Conservation (phyloP, 2,113 vertebrate species). For the Atlantisia rogersi region DNA sequence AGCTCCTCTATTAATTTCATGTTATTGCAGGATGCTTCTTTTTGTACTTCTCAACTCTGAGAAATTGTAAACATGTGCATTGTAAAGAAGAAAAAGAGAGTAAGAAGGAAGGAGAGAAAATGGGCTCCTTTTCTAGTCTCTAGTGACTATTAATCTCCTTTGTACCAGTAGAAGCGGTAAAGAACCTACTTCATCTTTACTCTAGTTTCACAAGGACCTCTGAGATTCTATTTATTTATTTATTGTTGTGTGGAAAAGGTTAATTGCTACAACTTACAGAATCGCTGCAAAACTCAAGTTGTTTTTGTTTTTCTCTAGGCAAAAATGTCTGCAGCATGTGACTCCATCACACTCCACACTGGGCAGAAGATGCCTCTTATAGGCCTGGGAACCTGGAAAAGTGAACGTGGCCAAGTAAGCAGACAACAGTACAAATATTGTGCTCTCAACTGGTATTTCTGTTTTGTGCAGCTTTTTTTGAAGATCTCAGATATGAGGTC, state of each 20-base stretch:
- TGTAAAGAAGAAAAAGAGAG: neutral
- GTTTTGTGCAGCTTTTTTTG: neutral
- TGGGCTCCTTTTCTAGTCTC: neutral
- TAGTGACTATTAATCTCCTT: neutral
- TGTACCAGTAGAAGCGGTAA: neutral
- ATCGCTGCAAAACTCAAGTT: neutral
- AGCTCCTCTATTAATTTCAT: neutral
- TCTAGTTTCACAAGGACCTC: neutral
- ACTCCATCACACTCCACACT: constrained; percentile 82
- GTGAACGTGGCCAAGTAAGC: constrained; percentile 89
- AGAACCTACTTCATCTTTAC: neutral
- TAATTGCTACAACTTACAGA: neutral
- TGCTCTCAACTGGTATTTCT: neutral
- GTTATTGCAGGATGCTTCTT: neutral
- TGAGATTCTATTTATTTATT: neutral
- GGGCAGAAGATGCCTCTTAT: constrained; percentile 94
- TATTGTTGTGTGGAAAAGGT: neutral
- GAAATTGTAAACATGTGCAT: neutral
- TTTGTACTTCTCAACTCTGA: neutral
- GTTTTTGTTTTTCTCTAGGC: constrained; percentile 57
- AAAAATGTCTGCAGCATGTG: constrained; percentile 74
- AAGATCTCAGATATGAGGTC: neutral
- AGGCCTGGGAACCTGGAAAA: constrained; percentile 97
- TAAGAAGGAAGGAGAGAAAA: neutral
- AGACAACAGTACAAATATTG: neutral